phyloP scores from a whole-genome alignment of 1,140 invertebrate species.

The Andrena cerasifolii region DNA sequence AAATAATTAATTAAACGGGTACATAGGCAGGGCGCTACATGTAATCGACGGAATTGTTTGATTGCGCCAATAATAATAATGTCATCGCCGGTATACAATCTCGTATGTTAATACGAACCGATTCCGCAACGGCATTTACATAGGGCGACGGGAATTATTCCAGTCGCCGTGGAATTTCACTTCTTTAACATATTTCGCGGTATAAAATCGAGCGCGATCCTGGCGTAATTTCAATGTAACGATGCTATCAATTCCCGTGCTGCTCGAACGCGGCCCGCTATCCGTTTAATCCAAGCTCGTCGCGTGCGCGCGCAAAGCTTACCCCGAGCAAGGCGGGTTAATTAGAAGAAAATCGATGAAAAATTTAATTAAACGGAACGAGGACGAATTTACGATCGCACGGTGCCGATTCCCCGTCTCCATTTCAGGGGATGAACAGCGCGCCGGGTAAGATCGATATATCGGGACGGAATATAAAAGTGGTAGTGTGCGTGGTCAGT shows the following conservation, averaged over 20 bases:
- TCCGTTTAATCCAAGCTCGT: not conserved
- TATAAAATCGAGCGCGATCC: not conserved
- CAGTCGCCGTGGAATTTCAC: not conserved
- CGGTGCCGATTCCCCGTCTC: not conserved
- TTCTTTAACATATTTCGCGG: not conserved
- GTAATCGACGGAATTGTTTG: not conserved
- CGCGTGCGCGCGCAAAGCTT: not conserved
- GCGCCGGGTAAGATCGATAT: not conserved
- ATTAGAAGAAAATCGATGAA: not conserved
- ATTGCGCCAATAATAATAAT: not conserved
- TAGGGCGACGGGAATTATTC: too few relatives aligned
- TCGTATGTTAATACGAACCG: not conserved
- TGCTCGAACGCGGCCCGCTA: not conserved
- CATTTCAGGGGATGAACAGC: not conserved
- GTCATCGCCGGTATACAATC: not conserved
- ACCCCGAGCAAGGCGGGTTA: not conserved
- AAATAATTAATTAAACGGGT: not conserved
- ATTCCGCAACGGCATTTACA: not conserved
- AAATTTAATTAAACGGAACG: slow-evolving; percentile 14
- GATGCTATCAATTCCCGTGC: not conserved
- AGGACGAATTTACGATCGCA: slow-evolving; percentile 3
- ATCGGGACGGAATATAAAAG: not conserved
- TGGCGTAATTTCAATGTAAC: not conserved
- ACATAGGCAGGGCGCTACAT: not conserved
- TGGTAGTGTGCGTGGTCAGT: too few relatives aligned